These are phyloP conservation scores for Oryzias celebensis DNA, from an alignment of 2,113 vertebrate genomes.

Conservation along the genomic window DNA sequence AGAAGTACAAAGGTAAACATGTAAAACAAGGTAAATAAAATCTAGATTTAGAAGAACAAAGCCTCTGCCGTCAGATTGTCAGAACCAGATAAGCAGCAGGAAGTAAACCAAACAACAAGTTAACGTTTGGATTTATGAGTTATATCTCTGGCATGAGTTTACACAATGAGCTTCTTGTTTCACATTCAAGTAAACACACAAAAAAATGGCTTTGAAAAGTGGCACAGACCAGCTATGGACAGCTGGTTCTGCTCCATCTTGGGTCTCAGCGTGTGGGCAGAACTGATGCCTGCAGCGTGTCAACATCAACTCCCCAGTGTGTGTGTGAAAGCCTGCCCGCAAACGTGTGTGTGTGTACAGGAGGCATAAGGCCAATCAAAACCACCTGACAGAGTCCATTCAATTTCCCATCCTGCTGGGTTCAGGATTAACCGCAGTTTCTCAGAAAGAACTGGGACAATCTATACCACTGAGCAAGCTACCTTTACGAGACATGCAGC, in stretches of 20 bases:
- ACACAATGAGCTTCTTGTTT: slow-evolving; percentile 12
- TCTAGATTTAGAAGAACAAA: no score
- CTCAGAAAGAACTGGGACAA: slow-evolving; percentile 29
- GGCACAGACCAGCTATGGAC: slow-evolving; percentile 51
- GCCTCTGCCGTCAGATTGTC: no score
- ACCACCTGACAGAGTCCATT: slow-evolving; percentile 32
- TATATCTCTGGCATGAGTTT: slow-evolving; percentile 12
- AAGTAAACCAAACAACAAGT: not conserved
- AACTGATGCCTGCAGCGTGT: slow-evolving; percentile 39
- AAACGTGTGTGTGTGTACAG: not conserved
- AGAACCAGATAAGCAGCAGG: no score
- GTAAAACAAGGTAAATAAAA: no score
- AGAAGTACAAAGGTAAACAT: no score
- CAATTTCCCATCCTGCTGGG: slow-evolving; percentile 58
- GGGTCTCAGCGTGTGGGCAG: slow-evolving; percentile 51
- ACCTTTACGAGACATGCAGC: not conserved
- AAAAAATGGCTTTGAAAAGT: slow-evolving; percentile 23
- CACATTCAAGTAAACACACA: slow-evolving; percentile 1
- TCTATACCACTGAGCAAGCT: slow-evolving; percentile 29
- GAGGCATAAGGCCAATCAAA: slow-evolving; percentile 29
- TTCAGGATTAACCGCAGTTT: slow-evolving; percentile 48
- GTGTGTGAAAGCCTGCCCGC: not conserved
- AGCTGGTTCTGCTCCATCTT: slow-evolving; percentile 61
- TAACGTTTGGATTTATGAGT: slow-evolving; percentile 19
- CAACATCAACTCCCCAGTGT: slow-evolving; percentile 32